Evolutionary conservation across 2,888 invertebrate genomes (phyloP), one percentile per base, ranked within the genome.

Genomic region (Epistrophe eligans): DNA sequence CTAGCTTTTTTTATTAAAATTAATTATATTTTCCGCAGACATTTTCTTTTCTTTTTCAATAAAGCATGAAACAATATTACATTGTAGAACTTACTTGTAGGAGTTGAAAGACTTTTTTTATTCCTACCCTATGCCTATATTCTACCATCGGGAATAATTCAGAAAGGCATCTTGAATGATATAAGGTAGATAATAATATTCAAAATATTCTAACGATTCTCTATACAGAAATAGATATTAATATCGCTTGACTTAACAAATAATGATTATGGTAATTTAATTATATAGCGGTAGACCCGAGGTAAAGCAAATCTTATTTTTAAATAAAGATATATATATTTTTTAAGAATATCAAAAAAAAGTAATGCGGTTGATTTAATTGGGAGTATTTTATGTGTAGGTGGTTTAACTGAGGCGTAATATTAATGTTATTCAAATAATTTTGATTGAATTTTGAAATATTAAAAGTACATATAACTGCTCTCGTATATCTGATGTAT

Each of bases 181-280:
- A 6, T 3, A 43, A 7, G 7, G 32, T 5, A 32, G 32, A 35
- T 35, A 35, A n/a, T 45, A 45, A 50, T 50, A 50, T 50, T 19
- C 10, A 50, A 50, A 50, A 50, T 19, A 50, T 19, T 50, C 11
- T 19, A 4, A 40, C 10, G 50, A 19, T 19, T 24, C 11, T 50
- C 50, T 11, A 19, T 13, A 11, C 5, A 50, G 50, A 24, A 19
- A 50, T 24, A 50, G 50, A 50, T 50, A 4, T 50, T 50, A 11
- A 24, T 50, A 50, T 19, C 50, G 50, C 50, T 50, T 50, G 19
- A 50, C 19, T 50, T 50, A 11, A 10, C 50, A 19, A 50, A 24
- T 50, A 50, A 50, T 24, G 50, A 19, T 50, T 50, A 50, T 50
- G 50, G 11, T 50, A 24, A 50, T 50, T 50, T 50, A 50, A 24